Evolutionary conservation across 1,140 invertebrate genomes (phyloP).

Genomic region (Grapholita molesta): DNA sequence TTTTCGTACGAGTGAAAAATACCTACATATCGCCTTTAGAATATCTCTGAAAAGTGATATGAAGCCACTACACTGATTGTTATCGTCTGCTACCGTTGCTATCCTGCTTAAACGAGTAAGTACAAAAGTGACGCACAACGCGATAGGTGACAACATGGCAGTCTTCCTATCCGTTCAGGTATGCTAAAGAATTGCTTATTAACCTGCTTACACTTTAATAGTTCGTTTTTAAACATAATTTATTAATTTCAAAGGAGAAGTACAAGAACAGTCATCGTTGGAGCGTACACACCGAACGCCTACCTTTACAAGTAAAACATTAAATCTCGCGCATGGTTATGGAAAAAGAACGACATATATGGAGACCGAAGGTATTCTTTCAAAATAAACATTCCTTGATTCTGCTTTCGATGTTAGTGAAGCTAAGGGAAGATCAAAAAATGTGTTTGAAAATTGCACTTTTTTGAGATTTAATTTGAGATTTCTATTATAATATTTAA

Average conservation of each 20-base stretch:
- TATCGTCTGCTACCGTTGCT: no score
- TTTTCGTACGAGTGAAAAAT: neutral
- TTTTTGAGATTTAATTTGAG: no score
- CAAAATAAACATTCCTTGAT: neutral
- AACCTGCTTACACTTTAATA: neutral
- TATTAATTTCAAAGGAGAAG: conserved; percentile 62
- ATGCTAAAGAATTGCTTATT: neutral
- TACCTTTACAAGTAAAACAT: conserved; percentile 61
- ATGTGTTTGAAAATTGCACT: no score
- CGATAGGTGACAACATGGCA: no score
- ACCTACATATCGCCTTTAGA: no score
- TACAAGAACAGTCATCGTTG: conserved; percentile 47
- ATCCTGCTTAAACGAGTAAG: no score
- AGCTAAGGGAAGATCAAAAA: neutral
- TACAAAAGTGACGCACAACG: no score
- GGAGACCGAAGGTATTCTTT: conserved; percentile 58
- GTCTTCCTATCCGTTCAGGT: no score
- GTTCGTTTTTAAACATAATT: neutral
- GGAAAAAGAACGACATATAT: conserved; percentile 64
- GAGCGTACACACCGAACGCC: conserved; percentile 57
- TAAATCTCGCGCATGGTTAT: conserved; percentile 38
- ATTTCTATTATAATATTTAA: no score
- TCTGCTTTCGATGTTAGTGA: neutral
- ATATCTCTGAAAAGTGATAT: no score
- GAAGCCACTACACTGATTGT: no score